These are phyloP conservation scores for Brachyistius frenatus DNA, from an alignment of 2,113 vertebrate species.

Conservation along the genomic window DNA sequence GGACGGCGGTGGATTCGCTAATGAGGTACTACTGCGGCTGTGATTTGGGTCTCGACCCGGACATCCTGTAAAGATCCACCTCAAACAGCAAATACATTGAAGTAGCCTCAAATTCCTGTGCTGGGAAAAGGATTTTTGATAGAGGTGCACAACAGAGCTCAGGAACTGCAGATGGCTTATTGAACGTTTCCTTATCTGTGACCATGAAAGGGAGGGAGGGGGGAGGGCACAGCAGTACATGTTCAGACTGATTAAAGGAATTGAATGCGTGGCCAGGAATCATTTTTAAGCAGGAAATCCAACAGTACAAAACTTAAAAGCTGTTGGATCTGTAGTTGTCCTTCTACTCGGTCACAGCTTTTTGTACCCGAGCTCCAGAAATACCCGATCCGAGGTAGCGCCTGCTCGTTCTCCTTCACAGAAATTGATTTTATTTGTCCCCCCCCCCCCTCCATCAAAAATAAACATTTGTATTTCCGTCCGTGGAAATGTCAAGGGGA, in stretches of 20 bases:
- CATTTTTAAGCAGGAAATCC: slow-evolving; percentile 4
- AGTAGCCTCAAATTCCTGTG: slow-evolving; percentile 12
- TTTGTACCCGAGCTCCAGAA: background rate
- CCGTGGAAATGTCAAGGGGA: slow-evolving; percentile 64
- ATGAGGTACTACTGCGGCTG: background rate
- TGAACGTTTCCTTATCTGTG: slow-evolving; percentile 13
- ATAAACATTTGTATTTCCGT: slow-evolving; percentile 68
- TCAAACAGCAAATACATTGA: slow-evolving; percentile 21
- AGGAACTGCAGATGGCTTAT: slow-evolving; percentile 11
- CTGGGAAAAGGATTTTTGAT: slow-evolving; percentile 4
- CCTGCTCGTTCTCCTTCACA: slow-evolving; percentile 20
- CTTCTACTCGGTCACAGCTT: background rate
- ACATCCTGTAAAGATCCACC: slow-evolving; percentile 15
- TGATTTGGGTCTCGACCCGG: slow-evolving; percentile 27
- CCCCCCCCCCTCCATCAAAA: slow-evolving; percentile 29
- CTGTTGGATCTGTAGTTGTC: background rate
- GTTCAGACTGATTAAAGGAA: slow-evolving; percentile 20
- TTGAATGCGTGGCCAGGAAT: background rate
- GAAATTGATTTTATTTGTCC: slow-evolving; percentile 33
- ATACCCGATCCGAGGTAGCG: slow-evolving; percentile 15
- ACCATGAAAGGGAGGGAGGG: background rate
- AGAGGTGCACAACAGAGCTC: slow-evolving; percentile 31
- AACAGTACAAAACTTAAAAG: background rate
- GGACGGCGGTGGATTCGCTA: background rate
- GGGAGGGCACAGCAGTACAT: background rate